Evolutionary conservation across 1,140 invertebrate genomes (phyloP), one percentile per base, ranked within the genome.

Genomic region (Leptoteleia sp.): DNA sequence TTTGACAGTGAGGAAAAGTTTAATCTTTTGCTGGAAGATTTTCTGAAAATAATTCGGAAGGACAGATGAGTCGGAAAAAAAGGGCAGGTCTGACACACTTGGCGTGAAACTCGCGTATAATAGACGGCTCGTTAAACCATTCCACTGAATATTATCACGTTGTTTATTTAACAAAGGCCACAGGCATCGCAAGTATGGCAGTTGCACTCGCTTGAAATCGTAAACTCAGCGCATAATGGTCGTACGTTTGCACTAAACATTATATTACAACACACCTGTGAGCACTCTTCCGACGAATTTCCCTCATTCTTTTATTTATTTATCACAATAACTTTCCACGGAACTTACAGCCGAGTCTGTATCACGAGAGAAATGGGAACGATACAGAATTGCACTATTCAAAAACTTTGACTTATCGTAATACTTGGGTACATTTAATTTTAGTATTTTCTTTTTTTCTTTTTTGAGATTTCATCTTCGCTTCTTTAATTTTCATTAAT

Each of bases 141-240:
- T 73, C 15, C 38, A 2, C 8, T 54, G 37, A 57, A 45, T 67
- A 76, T 67, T 68, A 76, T 62, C 13, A 54, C 33, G 33, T 55
- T 68, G 47, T 76, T 62, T 68, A 76, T 76, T 68, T 68, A 68
- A 62, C 62, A 68, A 76, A 68, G 43, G 29, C 61, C 54, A 62
- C 50, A 52, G 62, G 62, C 31, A 76, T 62, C 38, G 16, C 64
- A 55, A 61, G 62, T 55, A 76, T 76, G 48, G 62, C 48, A 67
- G 38, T 43, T 67, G 37, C 31, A 76, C 48, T 59, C 40, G 31
- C 55, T 31, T 27, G 38, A 9, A 62, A 68, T 62, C 57, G 57
- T 70, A 76, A 76, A 70, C 57, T 68, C 33, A 1, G 42, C 9
- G 16, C 19, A 48, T 76, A 76, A 76, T 76, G 54, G 43, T 35